Base-by-base conservation (phyloP, 2,888 invertebrate genomes). In the Uloborus plumipes region DNA sequence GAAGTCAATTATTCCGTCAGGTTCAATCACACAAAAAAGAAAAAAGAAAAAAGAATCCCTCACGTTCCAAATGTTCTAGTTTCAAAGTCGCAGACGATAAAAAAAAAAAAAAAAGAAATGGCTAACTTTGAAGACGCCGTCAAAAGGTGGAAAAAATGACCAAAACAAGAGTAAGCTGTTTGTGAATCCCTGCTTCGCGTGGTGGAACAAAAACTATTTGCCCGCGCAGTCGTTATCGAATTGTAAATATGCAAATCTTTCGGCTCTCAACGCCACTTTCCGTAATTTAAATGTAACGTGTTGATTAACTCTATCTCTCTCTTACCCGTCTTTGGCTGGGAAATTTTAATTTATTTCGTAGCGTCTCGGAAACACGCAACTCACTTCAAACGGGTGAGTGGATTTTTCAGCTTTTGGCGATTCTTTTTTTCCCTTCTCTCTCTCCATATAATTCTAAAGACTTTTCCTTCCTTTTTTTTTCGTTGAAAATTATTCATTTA, bases 251-350 rank as follows among this genome's bases (percentile, higher is more conserved):
- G 78, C 78, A 79, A 79, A 79, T 79, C 51, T 53, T 61, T 79
- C 49, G 77, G 53, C 58, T 72, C 61, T 67, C 78, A 72, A 59
- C 72, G 49, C 78, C 72, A 79, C 72, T 72, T 79, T 77, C 70
- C 71, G 78, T 80, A 80, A 80, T 80, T 80, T 80, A 80, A 80
- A 80, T 80, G 79, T 80, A 80, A 69, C 73, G 58, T 62, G 50
- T 69, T 80, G 79, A 80, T 80, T 80, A 80, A 80, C 79, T 73
- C 53, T 61, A 58, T 49, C 31, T 26, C 51, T 53, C 26, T 26
- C 31, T 31, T 31, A 66, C 59, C 61, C n/a, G 22, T 20, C 31
- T n/a, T 47, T 69, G 69, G 58, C 55, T 20, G 58, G 58, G 26
- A 66, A 78, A 78, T 78, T 78, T 78, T 78, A 78, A 78, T 78